Conservation (phyloP, 2,888 invertebrate genomes). For the Helicoverpa assulta region DNA sequence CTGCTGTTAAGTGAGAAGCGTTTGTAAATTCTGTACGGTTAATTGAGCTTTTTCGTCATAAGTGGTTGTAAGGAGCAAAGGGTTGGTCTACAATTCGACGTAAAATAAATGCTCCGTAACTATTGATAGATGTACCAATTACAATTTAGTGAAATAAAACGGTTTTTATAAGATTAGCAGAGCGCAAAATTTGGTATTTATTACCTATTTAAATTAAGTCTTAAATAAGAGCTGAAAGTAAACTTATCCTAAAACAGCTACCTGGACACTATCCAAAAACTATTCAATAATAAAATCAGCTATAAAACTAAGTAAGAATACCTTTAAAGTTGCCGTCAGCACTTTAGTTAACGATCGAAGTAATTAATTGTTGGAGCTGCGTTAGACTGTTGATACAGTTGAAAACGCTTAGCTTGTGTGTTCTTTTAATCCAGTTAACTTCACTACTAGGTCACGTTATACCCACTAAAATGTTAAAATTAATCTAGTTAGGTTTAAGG, state of each 20-base stretch:
- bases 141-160: too few species aligned
- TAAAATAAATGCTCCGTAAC: too few species aligned
- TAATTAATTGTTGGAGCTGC: slow-evolving; percentile 39
- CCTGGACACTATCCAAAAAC: too few species aligned
- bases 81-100: not conserved
- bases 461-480: not conserved
- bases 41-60: slow-evolving; percentile 26
- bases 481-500: not conserved
- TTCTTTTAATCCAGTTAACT: slow-evolving; percentile 20
- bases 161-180: too few species aligned
- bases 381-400: slow-evolving; percentile 31
- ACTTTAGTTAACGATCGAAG: slow-evolving; percentile 29
- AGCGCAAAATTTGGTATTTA: too few species aligned
- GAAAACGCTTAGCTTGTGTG: slow-evolving; percentile 28
- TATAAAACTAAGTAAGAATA: slow-evolving; percentile 1
- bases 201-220: too few species aligned
- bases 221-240: too few species aligned
- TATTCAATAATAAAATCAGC: not conserved
- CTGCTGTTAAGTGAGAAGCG: slow-evolving; percentile 42
- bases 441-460: not conserved
- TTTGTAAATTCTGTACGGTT: slow-evolving; percentile 35
- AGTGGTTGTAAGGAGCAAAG: not conserved
- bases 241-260: too few species aligned
- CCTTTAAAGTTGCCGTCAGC: slow-evolving; percentile 16
- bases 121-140: too few species aligned